A percentile compares a stretch with the other conserved stretches of the same genome.
These are phyloP conservation scores for Merluccius polli DNA, from an alignment of 2,797 vertebrate genomes.

Conservation along the genomic window DNA sequence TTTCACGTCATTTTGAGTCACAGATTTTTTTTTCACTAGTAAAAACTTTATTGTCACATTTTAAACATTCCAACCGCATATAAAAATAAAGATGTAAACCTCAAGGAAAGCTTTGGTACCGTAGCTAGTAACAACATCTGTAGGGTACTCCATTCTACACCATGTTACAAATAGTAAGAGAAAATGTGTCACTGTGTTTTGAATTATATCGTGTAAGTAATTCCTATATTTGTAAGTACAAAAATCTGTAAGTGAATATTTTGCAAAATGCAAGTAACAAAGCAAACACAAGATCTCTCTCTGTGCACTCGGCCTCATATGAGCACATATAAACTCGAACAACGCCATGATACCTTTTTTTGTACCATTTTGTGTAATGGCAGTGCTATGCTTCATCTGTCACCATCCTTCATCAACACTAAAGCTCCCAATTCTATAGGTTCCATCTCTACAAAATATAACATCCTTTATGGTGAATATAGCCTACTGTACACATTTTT, in stretches of 20 bases:
- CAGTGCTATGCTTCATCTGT: constrained; percentile 65
- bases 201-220: constrained; percentile 16
- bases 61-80: constrained; percentile 70
- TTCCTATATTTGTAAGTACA: constrained; percentile 16
- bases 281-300: constrained; percentile 28
- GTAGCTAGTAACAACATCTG: constrained; percentile 64
- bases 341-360: neutral
- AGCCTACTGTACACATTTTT: constrained; percentile 15
- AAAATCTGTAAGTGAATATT: constrained; percentile 33
- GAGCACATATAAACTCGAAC: constrained; percentile 25
- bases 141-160: constrained; percentile 62
- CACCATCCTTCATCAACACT: constrained; percentile 27
- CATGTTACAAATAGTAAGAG: constrained; percentile 40
- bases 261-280: constrained; percentile 33
- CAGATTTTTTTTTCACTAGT: constrained; percentile 35
- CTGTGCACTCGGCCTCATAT: constrained; percentile 27
- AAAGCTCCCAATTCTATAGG: constrained; percentile 7
- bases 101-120: constrained; percentile 78
- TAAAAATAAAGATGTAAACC: constrained; percentile 78
- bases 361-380: constrained; percentile 55
- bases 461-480: constrained; percentile 27
- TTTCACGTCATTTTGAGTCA: neutral
- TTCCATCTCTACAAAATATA: constrained; percentile 22
- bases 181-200: constrained; percentile 26
- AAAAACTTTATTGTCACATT: constrained; percentile 69